Conservation (phyloP, 2,797 vertebrate genomes). For the Tapera naevia region DNA sequence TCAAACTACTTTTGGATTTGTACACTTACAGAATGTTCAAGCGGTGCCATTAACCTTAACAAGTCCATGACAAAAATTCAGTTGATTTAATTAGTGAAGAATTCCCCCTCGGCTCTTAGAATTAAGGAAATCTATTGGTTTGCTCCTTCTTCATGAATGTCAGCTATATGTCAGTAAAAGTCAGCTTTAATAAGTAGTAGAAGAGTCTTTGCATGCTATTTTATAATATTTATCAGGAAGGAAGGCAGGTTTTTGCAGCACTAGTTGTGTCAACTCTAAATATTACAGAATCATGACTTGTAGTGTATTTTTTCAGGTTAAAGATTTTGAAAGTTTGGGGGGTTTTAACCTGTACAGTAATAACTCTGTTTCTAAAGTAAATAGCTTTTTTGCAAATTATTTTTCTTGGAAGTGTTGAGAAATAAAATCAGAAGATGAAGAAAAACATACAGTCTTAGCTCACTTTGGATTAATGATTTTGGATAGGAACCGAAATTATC, state of each 20-base stretch:
- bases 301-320: background rate
- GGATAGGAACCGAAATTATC: slow-evolving; percentile 23
- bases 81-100: background rate
- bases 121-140: background rate
- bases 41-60: background rate
- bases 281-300: background rate
- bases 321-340: background rate
- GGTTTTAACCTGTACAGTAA: background rate
- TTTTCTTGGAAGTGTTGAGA: background rate
- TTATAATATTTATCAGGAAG: background rate
- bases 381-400: background rate
- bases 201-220: background rate
- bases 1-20: background rate
- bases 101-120: background rate
- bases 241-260: background rate
- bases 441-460: background rate
- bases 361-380: background rate
- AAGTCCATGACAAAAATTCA: background rate
- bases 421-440: background rate
- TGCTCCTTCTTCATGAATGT: background rate
- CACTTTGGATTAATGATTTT: background rate
- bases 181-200: background rate
- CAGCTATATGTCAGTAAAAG: background rate
- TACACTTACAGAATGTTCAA: slow-evolving; percentile 1
- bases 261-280: background rate